Evolutionary conservation across 1,140 invertebrate genomes (phyloP), one percentile per base, ranked within the genome.

Genomic region (Drosophila sp.): DNA sequence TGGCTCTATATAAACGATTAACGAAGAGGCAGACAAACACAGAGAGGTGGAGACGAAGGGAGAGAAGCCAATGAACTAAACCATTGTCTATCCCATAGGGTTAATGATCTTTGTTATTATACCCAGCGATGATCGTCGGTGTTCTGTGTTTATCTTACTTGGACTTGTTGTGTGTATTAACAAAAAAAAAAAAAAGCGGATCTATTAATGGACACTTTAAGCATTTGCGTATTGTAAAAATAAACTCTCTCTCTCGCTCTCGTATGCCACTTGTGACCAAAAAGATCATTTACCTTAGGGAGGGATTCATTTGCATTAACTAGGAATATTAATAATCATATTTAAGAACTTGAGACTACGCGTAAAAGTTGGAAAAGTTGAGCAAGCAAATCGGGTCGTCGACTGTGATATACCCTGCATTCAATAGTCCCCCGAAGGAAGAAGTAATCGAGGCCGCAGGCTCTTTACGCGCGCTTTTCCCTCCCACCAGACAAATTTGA

Each of bases 61-160:
- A 25, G 44, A 50, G 44, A 50, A 27, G 44, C 23, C 44, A 50
- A 50, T 50, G 44, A 50, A 50, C 44, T 50, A 50, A 50, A 50
- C 44, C 44, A 50, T 50, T 50, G 44, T 50, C 44, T 50, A 50
- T 50, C 8, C 44, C 44, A 27, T 17, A 3, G 44, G 44, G 44
- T 50, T 50, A 50, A 50, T 50, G 44, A 50, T 50, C 44, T 50
- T 47, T 47, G 44, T 38, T 38, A 11, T 38, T 11, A 10, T 17
- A 17, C 17, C 35, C 35, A 17, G 17, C 17, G 17, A 17, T 17
- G 35, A 38, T 38, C 35, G 35, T 38, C 10, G 44, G 44, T 50
- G 25, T 50, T 50, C 44, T 10, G 44, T 50, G 44, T 50, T 50
- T 50, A 50, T 50, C 44, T 50, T 50, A 50, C 44, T 50, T 50